Evolutionary conservation across 2,113 vertebrate species (phyloP), one percentile per base, ranked within the genome.

Genomic region (Columba livia): DNA sequence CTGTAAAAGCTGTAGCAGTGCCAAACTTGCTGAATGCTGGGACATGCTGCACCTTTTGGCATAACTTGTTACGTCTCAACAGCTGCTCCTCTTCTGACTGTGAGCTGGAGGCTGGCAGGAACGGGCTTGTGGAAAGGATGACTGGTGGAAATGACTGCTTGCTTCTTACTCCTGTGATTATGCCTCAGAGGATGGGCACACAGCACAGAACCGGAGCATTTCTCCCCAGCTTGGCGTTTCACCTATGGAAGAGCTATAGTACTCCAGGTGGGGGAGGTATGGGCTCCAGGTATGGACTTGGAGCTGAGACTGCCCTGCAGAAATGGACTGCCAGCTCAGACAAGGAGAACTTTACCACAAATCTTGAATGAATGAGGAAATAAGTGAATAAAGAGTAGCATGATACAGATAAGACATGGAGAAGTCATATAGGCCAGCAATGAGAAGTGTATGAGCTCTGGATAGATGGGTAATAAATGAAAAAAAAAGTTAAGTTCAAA

Each of bases 1-100:
- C 82, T 40, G 53, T 61, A 32, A 53, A 62, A 65, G 57, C 77
- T 82, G 83, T 58, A 85, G 62, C 79, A 42, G 62, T 90, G 94
- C 92, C 88, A 93, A 32, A 12, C 53, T 44, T 32, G 9, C 9
- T 69, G 53, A 85, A 44, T 44, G 65, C 73, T 87, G 38, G 85
- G 61, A 92, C 83, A 9, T 12, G 78, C 86, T 73, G 83, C 92
- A 93, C 90, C 86, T 95, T 96, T 90, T 89, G 90, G 88, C 20
- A 6, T 61, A 58, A 67, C 83, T 88, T 31, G 79, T 83, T 88
- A 58, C 11, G 1, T 88, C 95, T 94, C 3, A 5, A 21, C 94
- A 88, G 84, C 93, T 78, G 90, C 90, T 85, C 15, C 79, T 80
- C 79, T 48, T 65, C 24, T 3, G 79, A 47, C 60, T 15, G n/a